Percentiles rank a stretch among this genome's conserved stretches.
These are phyloP conservation scores for Oscheius sp. DNA, from an alignment of 2,888 invertebrate species.

Conservation along the genomic window DNA sequence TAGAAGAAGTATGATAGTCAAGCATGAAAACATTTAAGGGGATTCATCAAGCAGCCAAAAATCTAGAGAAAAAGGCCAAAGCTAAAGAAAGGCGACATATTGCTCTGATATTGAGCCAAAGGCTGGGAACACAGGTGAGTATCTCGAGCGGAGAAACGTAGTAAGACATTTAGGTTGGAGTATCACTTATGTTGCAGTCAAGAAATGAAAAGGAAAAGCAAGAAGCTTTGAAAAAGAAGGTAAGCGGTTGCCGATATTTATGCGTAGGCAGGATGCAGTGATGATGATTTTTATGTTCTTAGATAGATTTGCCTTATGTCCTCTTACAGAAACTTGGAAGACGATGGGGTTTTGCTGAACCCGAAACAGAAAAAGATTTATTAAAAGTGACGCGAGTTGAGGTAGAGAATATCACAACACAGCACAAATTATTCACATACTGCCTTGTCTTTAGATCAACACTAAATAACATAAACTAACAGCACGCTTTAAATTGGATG, in stretches of 20 bases:
- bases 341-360: constrained; percentile 28
- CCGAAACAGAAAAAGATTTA: constrained; percentile 14
- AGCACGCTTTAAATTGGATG: constrained; percentile 36
- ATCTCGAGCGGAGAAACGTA: too few relatives aligned
- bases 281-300: background rate
- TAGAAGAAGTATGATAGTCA: constrained; percentile 28
- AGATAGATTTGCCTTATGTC: background rate
- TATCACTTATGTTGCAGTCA: constrained; percentile 70
- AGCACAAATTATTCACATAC: background rate
- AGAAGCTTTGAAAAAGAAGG: constrained; percentile 28
- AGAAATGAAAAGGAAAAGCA: constrained; percentile 55
- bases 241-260: background rate
- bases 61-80: constrained; percentile 70
- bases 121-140: constrained; percentile 70
- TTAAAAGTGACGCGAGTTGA: constrained; percentile 26
- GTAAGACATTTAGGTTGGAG: constrained; percentile 63
- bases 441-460: background rate
- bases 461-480: constrained; percentile 14
- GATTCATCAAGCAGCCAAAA: constrained; percentile 72
- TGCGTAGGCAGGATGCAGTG: too few relatives aligned
- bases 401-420: constrained; percentile 12
- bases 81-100: constrained; percentile 71
- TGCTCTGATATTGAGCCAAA: constrained; percentile 68
- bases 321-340: constrained; percentile 32
- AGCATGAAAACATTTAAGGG: constrained; percentile 56